Evolutionary conservation across 1,140 invertebrate genomes (phyloP), one percentile per base, ranked within the genome.

Genomic region (Aleiodes sp.): DNA sequence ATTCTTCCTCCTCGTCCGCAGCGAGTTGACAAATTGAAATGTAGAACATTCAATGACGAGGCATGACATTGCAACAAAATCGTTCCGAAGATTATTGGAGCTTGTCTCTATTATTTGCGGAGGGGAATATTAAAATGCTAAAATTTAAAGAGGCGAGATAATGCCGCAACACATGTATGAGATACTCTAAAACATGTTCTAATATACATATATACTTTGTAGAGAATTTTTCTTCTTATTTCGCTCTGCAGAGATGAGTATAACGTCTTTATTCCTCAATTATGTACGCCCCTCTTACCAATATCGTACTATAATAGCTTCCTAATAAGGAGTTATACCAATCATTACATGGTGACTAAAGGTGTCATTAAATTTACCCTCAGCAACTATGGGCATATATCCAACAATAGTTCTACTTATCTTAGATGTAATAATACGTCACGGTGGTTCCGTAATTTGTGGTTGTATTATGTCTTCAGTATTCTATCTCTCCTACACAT

Each of bases 341-440:
- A 62, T 62, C 59, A 62, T 62, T 37, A 62, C 52, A 56, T 24
- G 31, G 16, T 62, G 16, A 37, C 59, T 37, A 62, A n/a, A 62
- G 16, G 31, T 62, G 19, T 33, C 31, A 62, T 62, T 62, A 62
- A 62, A 33, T 62, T 19, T 62, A 37, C 29, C 33, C 16, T 26
- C 52, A 26, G 52, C 24, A 56, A 0, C 7, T 2, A 33, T 1
- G 12, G 9, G n/a, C 4, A 21, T 7, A 56, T 21, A 37, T 19
- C 16, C 33, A 62, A 62, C 59, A 62, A 62, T 62, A 62, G 31
- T 62, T 62, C 33, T 62, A 62, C 35, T 62, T 62, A 62, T 62
- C 29, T 33, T n/a, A 8, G 31, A 16, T 62, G 33, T 62, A 62
- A 62, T 62, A 19, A 37, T 37, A 37, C 14, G 31, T 33, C 31